Percentiles rank a stretch among this genome's conserved stretches.
Conservation (phyloP, 2,113 vertebrate species). For the Atherinomorus stipes region DNA sequence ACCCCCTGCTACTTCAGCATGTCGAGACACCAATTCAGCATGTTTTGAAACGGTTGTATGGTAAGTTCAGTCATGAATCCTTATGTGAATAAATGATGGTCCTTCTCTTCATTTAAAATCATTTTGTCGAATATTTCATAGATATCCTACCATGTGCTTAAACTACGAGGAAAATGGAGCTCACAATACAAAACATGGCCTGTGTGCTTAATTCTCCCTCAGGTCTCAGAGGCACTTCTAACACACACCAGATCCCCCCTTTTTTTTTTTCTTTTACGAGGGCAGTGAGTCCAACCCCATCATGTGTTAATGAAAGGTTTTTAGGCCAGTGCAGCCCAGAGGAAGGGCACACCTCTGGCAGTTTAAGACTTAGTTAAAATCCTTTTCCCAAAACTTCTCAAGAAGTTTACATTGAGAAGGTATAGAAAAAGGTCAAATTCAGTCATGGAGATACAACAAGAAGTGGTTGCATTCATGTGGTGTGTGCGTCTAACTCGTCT, state of each 20-base stretch:
- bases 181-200: neutral
- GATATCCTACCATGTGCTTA: neutral
- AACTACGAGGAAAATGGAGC: neutral
- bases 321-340: slow-evolving; percentile 33
- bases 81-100: neutral
- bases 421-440: slow-evolving; percentile 33
- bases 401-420: slow-evolving; percentile 36
- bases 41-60: slow-evolving; percentile 11
- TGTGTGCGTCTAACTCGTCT: slow-evolving; percentile 3
- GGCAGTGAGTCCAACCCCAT: slow-evolving; percentile 33
- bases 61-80: neutral
- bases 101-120: slow-evolving; percentile 4
- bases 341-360: slow-evolving; percentile 52
- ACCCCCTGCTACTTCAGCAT: slow-evolving; percentile 32
- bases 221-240: slow-evolving; percentile 39
- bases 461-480: slow-evolving; percentile 6
- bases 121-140: neutral
- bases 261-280: slow-evolving; percentile 48
- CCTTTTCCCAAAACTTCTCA: slow-evolving; percentile 42
- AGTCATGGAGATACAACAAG: slow-evolving; percentile 9
- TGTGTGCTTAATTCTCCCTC: slow-evolving; percentile 9
- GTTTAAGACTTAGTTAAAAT: slow-evolving; percentile 44
- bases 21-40: slow-evolving; percentile 18
- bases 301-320: slow-evolving; percentile 56
- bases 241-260: slow-evolving; percentile 62